Evolutionary conservation across 2,888 invertebrate species (phyloP).

Genomic region (Lochmaea crataegi): DNA sequence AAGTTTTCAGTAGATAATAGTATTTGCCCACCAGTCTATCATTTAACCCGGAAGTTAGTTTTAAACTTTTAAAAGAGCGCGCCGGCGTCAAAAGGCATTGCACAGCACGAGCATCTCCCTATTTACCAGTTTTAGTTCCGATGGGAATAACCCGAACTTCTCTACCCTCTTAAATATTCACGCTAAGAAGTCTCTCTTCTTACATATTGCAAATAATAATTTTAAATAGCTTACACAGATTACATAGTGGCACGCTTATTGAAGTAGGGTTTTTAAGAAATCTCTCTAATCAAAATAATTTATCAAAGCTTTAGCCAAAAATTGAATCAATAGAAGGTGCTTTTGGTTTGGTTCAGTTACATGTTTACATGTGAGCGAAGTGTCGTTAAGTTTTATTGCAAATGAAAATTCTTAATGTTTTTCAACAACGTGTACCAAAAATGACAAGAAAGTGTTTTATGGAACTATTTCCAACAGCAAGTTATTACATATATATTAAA

Average conservation of each 20-base stretch:
- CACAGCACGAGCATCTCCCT: constrained; percentile 37
- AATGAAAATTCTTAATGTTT: no score
- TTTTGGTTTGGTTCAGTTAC: no score
- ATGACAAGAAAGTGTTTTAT: no score
- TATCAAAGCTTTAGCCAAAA: no score
- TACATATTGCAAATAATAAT: constrained; percentile 51
- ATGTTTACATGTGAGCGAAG: no score
- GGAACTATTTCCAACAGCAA: no score
- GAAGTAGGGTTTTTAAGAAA: not conserved
- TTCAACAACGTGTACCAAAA: no score
- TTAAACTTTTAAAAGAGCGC: constrained; percentile 34
- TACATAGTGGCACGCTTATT: not conserved
- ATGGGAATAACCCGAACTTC: constrained; percentile 51
- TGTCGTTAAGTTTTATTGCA: no score
- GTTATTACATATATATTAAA: no score
- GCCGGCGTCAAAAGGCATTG: not conserved
- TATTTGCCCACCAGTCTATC: constrained; percentile 43
- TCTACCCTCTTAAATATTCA: constrained; percentile 56
- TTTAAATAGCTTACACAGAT: not conserved
- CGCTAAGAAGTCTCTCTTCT: constrained; percentile 54
- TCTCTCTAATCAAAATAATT: no score
- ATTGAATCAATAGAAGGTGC: no score
- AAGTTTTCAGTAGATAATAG: not conserved
- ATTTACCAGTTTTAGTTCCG: constrained; percentile 47
- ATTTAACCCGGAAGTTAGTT: constrained; percentile 45